Evolutionary conservation across 2,888 invertebrate genomes (phyloP).

Genomic region (Shargacucullia verbasci): DNA sequence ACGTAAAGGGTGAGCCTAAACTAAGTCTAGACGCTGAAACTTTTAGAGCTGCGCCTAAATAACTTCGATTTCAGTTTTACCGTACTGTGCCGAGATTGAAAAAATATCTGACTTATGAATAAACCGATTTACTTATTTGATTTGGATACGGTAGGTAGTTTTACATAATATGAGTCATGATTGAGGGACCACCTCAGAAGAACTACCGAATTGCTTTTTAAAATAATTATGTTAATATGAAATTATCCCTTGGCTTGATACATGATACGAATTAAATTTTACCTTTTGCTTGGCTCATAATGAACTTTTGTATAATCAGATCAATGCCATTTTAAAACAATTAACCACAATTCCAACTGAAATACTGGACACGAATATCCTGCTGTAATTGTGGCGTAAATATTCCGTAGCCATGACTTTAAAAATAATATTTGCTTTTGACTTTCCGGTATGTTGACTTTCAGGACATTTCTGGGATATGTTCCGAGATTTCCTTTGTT

Average conservation of each 20-base stretch:
- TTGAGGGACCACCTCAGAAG: too few relatives aligned
- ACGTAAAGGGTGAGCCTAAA: slow-evolving; percentile 24
- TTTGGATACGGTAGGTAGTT: not conserved
- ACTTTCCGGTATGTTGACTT: slow-evolving; percentile 44
- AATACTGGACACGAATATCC: slow-evolving; percentile 2
- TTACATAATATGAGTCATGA: too few relatives aligned
- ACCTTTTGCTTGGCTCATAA: too few relatives aligned
- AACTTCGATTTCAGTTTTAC: slow-evolving; percentile 34
- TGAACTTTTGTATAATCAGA: not conserved
- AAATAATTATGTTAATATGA: too few relatives aligned
- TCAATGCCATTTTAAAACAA: slow-evolving; percentile 9
- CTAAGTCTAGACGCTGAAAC: slow-evolving; percentile 52
- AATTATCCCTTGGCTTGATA: too few relatives aligned
- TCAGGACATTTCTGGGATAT: slow-evolving; percentile 40
- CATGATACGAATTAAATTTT: too few relatives aligned
- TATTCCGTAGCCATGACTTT: not conserved
- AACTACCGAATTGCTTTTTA: too few relatives aligned
- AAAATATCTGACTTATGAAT: slow-evolving; percentile 7
- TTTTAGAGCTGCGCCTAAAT: slow-evolving; percentile 41
- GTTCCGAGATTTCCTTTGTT: slow-evolving; percentile 47
- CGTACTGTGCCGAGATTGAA: slow-evolving; percentile 6
- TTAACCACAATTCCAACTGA: slow-evolving; percentile 13
- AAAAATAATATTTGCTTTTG: slow-evolving; percentile 40
- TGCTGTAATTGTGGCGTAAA: slow-evolving; percentile 16
- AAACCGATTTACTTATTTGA: not conserved